Conservation (phyloP, 2,797 vertebrate species). For the Tolypeutes matacus region DNA sequence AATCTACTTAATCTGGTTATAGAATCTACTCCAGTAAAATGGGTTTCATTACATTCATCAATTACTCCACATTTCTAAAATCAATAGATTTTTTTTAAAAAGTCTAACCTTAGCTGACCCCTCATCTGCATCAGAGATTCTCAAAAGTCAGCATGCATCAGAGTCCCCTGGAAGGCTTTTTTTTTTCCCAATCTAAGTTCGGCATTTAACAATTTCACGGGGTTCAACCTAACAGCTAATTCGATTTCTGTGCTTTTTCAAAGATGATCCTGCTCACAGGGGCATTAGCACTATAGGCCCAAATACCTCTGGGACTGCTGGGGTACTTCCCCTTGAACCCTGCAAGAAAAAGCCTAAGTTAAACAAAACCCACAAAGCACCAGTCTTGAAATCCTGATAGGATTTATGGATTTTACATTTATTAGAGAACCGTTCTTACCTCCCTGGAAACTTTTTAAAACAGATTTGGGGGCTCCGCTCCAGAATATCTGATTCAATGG, state of each 20-base stretch:
- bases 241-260: neutral
- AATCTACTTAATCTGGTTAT: neutral
- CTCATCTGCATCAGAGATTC: neutral
- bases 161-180: neutral
- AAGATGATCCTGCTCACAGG: neutral
- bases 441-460: neutral
- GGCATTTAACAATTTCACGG: neutral
- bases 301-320: neutral
- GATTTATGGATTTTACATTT: neutral
- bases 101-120: neutral
- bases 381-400: neutral
- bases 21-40: neutral
- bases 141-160: neutral
- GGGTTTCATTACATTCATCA: neutral
- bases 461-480: neutral
- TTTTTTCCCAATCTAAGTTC: neutral
- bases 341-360: neutral
- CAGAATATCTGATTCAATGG: neutral
- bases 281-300: neutral
- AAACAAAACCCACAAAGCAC: conserved; percentile 44
- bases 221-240: neutral
- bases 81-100: neutral
- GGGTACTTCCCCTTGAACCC: neutral
- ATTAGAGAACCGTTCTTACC: conserved; percentile 9
- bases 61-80: neutral